Evolutionary conservation across 2,113 vertebrate species (phyloP), one percentile per base, ranked within the genome.

Genomic region (Acinonyx jubatus): DNA sequence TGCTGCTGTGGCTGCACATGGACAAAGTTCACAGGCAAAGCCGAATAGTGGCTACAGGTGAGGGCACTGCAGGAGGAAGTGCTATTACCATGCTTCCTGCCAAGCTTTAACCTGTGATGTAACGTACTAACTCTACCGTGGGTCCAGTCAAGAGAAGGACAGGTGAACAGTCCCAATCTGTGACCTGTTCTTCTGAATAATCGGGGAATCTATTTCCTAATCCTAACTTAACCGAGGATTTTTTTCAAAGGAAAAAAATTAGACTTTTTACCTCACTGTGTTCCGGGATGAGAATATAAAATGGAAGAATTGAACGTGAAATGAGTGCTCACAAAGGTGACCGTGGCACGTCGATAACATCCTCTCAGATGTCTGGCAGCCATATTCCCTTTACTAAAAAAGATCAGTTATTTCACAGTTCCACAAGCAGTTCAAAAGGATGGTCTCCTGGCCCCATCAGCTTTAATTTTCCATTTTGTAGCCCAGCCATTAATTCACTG

Each of bases 391-490:
- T 65, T 65, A 29, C 31, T 57, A 3, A 76, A 71, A 38, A 91
- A 29, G 50, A 83, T 45, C 13, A 23, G 2, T 52, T 65, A 16
- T n/a, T 66, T 74, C 33, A 78, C 5, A 7, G 14, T 45, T 74
- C 52, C 61, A 36, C 71, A 66, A 21, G 5, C 21, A 15, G 18
- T 80, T 91, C 55, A 48, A 57, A 73, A 76, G 63, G 38, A 19
- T 41, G 25, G 48, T 38, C 45, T 45, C 7, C 27, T 36, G 38
- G 55, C 74, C 65, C 55, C 66, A 36, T 16, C 86, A 55, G 92
- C 73, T 48, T 93, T 86, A 76, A 76, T 21, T 89, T 95, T 97
- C 68, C 91, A 80, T 91, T 84, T 71, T 81, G 25, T 74, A 61
- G 7, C 41, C 76, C 48, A 61, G 83, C 69, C 94, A 86, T n/a